These are phyloP conservation scores for Poecile montanus DNA, from an alignment of 2,797 vertebrate species.

Conservation along the genomic window DNA sequence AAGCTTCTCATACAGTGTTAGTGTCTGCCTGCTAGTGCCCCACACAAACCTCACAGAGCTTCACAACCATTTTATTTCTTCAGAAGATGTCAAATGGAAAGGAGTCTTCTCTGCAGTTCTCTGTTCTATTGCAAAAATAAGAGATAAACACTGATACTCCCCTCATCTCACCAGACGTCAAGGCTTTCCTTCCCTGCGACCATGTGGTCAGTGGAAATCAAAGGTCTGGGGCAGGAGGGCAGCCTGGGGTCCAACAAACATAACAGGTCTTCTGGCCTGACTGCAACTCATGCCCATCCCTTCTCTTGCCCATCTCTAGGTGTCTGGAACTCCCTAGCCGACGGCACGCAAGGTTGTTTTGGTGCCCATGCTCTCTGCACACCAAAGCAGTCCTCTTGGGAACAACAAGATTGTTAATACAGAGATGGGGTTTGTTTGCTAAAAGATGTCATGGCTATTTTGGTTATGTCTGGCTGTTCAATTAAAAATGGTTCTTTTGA, in stretches of 20 bases:
- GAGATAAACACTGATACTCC: neutral
- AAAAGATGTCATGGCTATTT: neutral
- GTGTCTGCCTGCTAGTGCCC: neutral
- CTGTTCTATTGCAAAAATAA: neutral
- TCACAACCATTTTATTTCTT: neutral
- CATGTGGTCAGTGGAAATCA: neutral
- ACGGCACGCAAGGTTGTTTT: neutral
- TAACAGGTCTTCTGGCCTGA: neutral
- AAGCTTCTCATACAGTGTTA: neutral
- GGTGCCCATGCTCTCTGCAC: neutral
- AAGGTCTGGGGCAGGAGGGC: neutral
- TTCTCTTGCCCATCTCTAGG: neutral
- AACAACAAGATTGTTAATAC: neutral
- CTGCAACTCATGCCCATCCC: neutral
- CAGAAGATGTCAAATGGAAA: neutral
- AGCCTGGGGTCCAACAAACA: neutral
- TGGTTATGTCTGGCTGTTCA: neutral
- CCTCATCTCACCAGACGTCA: neutral
- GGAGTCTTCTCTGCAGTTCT: neutral
- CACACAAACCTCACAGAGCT: neutral
- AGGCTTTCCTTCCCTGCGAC: neutral
- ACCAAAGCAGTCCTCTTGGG: neutral
- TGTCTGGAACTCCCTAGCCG: fast-evolving
- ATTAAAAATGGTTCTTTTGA: neutral
- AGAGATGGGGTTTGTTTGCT: neutral